A percentile compares a stretch with the other conserved stretches of the same genome.
phyloP scores from a whole-genome alignment of 2,888 invertebrate species.

The Escarpia spicata region DNA sequence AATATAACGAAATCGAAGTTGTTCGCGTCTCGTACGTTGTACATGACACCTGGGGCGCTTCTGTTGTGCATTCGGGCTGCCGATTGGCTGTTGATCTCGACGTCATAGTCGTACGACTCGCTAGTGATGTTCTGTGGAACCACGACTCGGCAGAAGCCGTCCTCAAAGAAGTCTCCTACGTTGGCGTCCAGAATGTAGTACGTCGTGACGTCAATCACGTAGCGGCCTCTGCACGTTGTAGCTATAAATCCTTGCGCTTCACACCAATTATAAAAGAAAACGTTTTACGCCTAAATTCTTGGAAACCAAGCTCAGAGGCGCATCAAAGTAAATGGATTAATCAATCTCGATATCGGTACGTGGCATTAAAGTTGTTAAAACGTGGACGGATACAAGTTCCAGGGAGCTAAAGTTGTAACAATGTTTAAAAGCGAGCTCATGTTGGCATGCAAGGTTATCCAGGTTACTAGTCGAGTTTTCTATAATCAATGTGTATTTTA shows the following conservation, averaged over 20 bases:
- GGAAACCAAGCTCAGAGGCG: too few species aligned
- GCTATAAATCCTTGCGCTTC: background rate
- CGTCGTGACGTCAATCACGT: constrained; percentile 16
- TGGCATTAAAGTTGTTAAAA: too few species aligned
- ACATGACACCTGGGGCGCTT: background rate
- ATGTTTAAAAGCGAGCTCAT: too few species aligned
- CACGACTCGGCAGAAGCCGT: background rate
- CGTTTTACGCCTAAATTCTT: too few species aligned
- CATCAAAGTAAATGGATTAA: too few species aligned
- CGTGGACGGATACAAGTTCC: too few species aligned
- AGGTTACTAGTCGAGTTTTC: too few species aligned
- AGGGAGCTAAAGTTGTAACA: too few species aligned
- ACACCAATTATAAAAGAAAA: background rate
- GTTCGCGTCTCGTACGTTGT: constrained; percentile 10
- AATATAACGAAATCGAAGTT: background rate
- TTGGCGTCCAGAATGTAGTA: constrained; percentile 13
- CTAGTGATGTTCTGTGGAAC: background rate
- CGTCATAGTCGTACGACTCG: background rate
- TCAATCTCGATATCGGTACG: too few species aligned
- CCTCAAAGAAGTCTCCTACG: background rate
- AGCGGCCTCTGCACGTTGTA: background rate
- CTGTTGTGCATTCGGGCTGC: background rate
- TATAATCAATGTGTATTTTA: too few species aligned
- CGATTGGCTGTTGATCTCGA: constrained; percentile 13
- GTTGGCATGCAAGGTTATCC: background rate